phyloP scores from a whole-genome alignment of 2,888 invertebrate species.

The Blastobasis lacticolella region DNA sequence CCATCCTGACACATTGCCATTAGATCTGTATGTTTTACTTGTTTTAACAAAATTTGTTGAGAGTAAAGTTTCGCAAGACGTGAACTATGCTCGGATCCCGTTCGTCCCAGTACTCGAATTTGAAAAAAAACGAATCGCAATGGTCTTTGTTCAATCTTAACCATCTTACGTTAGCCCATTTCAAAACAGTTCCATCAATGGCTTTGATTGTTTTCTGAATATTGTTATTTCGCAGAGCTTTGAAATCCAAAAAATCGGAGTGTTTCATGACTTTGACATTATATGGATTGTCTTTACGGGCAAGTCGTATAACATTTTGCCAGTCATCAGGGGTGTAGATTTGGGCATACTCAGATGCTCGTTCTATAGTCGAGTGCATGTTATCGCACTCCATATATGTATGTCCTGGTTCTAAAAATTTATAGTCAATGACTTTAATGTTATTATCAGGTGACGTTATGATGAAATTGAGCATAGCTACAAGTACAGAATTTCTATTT shows the following conservation, averaged over 20 bases:
- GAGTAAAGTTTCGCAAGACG: not conserved
- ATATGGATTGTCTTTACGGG: constrained; percentile 4
- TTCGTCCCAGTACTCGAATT: constrained; percentile 6
- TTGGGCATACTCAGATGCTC: constrained; percentile 10
- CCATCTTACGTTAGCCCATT: constrained; percentile 5
- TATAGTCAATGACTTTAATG: constrained; percentile 4
- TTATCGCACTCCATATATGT: too few relatives aligned
- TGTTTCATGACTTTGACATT: constrained; percentile 4
- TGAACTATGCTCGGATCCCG: not conserved
- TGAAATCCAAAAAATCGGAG: constrained; percentile 6
- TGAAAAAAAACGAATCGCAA: constrained; percentile 4
- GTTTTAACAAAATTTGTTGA: constrained; percentile 1
- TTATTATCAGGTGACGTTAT: constrained; percentile 3
- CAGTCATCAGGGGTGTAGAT: constrained; percentile 11
- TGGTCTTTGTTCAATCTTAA: constrained; percentile 6
- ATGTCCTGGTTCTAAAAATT: constrained; percentile 1
- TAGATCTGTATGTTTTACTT: constrained; percentile 3
- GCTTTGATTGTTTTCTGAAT: not conserved
- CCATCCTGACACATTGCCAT: constrained; percentile 5
- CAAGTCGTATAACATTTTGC: constrained; percentile 6
- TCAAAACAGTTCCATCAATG: constrained; percentile 1
- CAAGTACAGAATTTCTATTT: constrained; percentile 9
- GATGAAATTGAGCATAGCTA: constrained; percentile 5
- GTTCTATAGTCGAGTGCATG: not conserved
- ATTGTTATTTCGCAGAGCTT: not conserved